A percentile compares a stretch with the other conserved stretches of the same genome.
These are phyloP conservation scores for Danio rerio DNA, from an alignment of 2,113 vertebrate species.

Conservation along the genomic window DNA sequence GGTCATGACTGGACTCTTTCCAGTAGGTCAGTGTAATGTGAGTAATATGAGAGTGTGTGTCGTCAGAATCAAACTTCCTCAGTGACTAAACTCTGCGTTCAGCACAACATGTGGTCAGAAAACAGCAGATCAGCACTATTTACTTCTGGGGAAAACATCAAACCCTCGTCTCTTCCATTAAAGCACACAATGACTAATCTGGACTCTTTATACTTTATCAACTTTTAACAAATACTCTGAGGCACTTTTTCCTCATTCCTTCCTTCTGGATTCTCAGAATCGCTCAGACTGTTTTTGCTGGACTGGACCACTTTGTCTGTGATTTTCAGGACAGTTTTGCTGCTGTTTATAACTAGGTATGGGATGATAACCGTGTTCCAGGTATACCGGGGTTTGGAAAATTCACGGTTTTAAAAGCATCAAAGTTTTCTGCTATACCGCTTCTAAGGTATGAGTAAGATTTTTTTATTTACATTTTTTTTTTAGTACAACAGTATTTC, in stretches of 20 bases:
- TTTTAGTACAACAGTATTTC: too few relatives aligned
- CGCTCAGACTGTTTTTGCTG: not conserved
- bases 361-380: too few relatives aligned
- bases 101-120: not conserved
- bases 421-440: too few relatives aligned
- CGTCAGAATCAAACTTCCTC: slow-evolving; percentile 17
- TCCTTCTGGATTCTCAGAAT: not conserved
- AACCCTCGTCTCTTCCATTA: not conserved
- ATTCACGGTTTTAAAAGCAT: too few relatives aligned
- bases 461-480: too few relatives aligned
- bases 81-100: not conserved
- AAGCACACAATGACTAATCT: not conserved
- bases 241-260: not conserved
- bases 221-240: not conserved
- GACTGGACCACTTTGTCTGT: not conserved
- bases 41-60: not conserved
- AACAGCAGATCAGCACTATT: too few relatives aligned
- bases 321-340: not conserved
- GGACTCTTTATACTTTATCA: not conserved
- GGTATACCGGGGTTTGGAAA: too few relatives aligned
- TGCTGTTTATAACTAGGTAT: not conserved
- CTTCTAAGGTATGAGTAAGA: too few relatives aligned
- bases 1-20: slow-evolving; percentile 14
- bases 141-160: too few relatives aligned
- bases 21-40: slow-evolving; percentile 7